Evolutionary conservation across 2,797 vertebrate genomes (phyloP).

Genomic region (Cynopterus sphinx): DNA sequence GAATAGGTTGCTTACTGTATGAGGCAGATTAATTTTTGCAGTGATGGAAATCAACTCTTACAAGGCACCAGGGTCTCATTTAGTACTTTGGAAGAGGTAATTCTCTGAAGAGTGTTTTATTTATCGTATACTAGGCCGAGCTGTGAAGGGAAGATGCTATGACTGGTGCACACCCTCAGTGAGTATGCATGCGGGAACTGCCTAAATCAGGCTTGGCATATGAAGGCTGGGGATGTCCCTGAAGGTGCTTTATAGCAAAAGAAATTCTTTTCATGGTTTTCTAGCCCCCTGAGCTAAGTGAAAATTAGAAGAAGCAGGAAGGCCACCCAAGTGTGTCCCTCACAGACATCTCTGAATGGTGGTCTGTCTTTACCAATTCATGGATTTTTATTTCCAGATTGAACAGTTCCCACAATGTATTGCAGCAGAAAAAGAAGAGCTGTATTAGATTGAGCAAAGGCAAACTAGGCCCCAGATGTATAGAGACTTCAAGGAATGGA

Average conservation of each 20-base stretch:
- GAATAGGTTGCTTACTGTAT: slow-evolving; percentile 40
- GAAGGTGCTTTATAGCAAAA: background rate
- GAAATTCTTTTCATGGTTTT: background rate
- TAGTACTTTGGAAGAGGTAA: slow-evolving; percentile 17
- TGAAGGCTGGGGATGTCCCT: background rate
- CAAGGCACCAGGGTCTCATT: slow-evolving; percentile 50
- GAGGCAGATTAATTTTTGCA: slow-evolving; percentile 72
- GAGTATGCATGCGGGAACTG: background rate
- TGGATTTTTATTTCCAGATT: background rate
- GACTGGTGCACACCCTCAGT: rapidly evolving
- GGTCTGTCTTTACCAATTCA: background rate
- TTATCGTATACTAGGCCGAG: slow-evolving; percentile 38
- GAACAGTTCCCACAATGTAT: background rate
- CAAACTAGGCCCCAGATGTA: background rate
- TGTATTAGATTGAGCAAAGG: background rate
- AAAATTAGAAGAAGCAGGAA: background rate
- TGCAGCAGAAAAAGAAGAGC: background rate
- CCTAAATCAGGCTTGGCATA: background rate
- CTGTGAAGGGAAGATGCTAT: background rate
- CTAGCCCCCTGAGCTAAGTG: background rate
- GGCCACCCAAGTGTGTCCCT: background rate
- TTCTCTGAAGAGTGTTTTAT: slow-evolving; percentile 60
- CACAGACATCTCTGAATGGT: background rate
- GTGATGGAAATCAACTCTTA: slow-evolving; percentile 61
- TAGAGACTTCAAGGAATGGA: background rate